Base-by-base conservation (phyloP, 92 coral and sea anemone genomes). In the Zoanthus gigantus region DNA sequence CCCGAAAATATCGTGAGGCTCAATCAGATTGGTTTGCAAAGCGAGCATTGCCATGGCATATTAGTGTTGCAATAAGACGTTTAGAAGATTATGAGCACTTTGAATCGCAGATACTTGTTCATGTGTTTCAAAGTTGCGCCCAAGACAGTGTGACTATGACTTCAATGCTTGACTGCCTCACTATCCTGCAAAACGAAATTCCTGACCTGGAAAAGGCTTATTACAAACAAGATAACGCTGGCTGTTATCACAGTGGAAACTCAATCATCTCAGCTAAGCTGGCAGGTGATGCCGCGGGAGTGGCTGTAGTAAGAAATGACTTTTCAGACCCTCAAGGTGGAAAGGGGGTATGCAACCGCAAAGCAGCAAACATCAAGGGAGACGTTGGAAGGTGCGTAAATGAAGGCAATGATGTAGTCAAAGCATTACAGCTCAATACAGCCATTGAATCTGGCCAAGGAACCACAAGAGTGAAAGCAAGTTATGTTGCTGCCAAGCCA, bases 11-110 rank as follows among this genome's bases (percentile, higher is more conserved):
- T 31, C n/a, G 72, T 17, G 72, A 67, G 31, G 72, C 72, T 23
- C 72, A 67, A 37, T 37, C 42, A 37, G 42, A 37, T 37, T 37
- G 42, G 42, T 37, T 37, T 37, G 42, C 42, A 2, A 89, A 89
- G 84, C 88, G 89, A 9, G 92, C 89, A 13, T 78, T 83, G 84
- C 92, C 92, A 66, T 83, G 92, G 92, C 92, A 89, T 56, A 84
- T 89, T 6, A 89, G 57, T 17, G 89, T 89, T 28, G 89, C 92
- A 32, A 85, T 89, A 68, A 67, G 89, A 50, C 76, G 88, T 61
- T 69, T 86, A n/a, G 84, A 84, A 73, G 88, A 42, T 32, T 11
- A 56, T 45, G 65, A 31, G 67, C 54, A 84, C 72, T 84, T 84
- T 28, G 89, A 89, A 72, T 67, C 92, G 4, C 84, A 48, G 72